A percentile compares a stretch with the other conserved stretches of the same genome.
These are phyloP conservation scores for Burhinus oedicnemus DNA, from an alignment of 2,113 vertebrate genomes.

Conservation along the genomic window DNA sequence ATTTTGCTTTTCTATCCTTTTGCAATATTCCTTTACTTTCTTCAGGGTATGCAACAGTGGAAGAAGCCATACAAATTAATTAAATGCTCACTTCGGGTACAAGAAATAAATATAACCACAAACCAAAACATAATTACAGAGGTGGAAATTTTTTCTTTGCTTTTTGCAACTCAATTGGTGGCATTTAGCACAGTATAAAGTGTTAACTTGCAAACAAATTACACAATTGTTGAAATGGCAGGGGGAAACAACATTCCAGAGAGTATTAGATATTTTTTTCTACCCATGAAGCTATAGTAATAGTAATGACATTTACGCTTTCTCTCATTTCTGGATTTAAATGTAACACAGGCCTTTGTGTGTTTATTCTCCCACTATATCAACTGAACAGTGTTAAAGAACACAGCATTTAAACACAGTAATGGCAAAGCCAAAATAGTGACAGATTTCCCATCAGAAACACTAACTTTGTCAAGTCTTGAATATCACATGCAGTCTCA, in stretches of 20 bases:
- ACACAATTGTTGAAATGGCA: not conserved
- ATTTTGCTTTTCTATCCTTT: not conserved
- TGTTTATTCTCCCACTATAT: not conserved
- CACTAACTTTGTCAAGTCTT: not conserved
- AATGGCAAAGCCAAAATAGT: not conserved
- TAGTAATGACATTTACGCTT: not conserved
- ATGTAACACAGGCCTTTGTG: not conserved
- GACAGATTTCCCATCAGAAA: not conserved
- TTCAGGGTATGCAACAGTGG: not conserved
- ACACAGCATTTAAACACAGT: not conserved
- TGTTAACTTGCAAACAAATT: not conserved
- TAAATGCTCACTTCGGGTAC: not conserved
- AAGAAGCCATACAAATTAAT: not conserved
- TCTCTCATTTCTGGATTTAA: not conserved
- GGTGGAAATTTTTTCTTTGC: not conserved
- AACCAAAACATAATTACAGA: not conserved
- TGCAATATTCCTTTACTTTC: not conserved
- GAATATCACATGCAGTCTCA: not conserved
- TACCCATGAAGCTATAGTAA: not conserved
- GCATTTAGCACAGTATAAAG: not conserved
- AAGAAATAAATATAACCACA: not conserved
- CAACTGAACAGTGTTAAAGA: not conserved
- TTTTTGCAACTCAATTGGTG: not conserved
- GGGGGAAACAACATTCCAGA: not conserved
- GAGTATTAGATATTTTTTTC: not conserved